phyloP scores from a whole-genome alignment of 2,888 invertebrate genomes.

The Noctua janthina region DNA sequence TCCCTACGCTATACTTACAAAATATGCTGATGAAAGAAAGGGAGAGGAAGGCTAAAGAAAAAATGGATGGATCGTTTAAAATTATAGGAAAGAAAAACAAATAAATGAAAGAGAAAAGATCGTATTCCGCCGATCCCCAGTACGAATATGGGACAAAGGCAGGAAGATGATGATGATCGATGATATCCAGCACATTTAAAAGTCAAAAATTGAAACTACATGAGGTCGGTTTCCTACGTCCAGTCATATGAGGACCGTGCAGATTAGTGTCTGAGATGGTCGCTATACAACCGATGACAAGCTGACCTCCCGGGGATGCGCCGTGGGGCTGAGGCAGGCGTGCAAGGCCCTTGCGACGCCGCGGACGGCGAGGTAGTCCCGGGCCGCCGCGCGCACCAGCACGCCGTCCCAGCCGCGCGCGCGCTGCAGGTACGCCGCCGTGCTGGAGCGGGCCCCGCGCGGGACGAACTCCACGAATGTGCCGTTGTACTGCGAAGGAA shows the following conservation, averaged over 20 bases:
- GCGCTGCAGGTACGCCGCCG: slow-evolving; percentile 93
- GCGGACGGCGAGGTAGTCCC: slow-evolving; percentile 93
- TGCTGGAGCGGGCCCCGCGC: slow-evolving; percentile 91
- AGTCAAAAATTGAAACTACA: background rate
- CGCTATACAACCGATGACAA: background rate
- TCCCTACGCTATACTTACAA: no score
- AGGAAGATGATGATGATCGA: background rate
- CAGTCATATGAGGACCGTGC: background rate
- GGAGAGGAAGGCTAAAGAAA: no score
- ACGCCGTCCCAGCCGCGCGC: slow-evolving; percentile 94
- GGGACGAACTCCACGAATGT: slow-evolving; percentile 93
- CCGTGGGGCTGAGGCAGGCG: slow-evolving; percentile 94
- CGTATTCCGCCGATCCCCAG: slow-evolving; percentile 67
- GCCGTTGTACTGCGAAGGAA: slow-evolving; percentile 91
- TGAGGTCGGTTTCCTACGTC: background rate
- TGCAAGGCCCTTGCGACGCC: slow-evolving; percentile 90
- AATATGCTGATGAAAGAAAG: no score
- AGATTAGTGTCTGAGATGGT: background rate
- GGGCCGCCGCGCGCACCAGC: slow-evolving; percentile 94
- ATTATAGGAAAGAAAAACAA: background rate
- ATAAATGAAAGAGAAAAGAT: background rate
- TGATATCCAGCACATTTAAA: background rate
- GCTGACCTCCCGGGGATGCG: slow-evolving; percentile 93
- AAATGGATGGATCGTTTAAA: background rate
- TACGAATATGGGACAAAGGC: background rate